phyloP scores from a whole-genome alignment of 1,140 invertebrate genomes.

The Listronotus oregonensis region DNA sequence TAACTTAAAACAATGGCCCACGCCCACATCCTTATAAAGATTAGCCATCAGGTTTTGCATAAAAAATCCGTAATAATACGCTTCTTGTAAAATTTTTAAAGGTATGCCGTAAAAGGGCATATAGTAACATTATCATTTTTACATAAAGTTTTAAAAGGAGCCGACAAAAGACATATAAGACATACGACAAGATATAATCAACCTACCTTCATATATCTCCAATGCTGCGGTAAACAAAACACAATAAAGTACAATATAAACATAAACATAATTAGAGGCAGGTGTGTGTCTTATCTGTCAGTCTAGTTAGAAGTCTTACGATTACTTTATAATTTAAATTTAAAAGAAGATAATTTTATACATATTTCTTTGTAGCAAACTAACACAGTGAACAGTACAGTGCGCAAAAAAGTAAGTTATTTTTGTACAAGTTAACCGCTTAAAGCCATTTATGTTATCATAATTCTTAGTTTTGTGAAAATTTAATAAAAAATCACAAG shows the following conservation, averaged over 20 bases:
- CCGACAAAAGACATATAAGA: conserved; percentile 5
- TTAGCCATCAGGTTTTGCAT: not conserved
- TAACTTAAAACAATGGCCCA: too few relatives aligned
- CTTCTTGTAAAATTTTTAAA: not conserved
- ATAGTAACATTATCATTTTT: conserved; percentile 5
- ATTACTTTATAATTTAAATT: too few relatives aligned
- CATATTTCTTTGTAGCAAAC: too few relatives aligned
- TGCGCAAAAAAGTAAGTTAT: too few relatives aligned
- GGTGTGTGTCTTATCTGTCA: not conserved
- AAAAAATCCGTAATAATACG: not conserved
- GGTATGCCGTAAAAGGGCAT: not conserved
- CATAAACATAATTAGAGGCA: conserved; percentile 1
- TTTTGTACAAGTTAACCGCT: too few relatives aligned
- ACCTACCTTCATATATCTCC: conserved; percentile 82
- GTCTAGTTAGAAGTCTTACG: too few relatives aligned
- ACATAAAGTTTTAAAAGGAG: not conserved
- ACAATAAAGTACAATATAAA: conserved; percentile 40
- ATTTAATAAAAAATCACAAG: too few relatives aligned
- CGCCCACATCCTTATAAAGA: too few relatives aligned
- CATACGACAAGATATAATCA: conserved; percentile 28
- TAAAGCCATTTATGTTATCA: too few relatives aligned
- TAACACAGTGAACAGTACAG: too few relatives aligned
- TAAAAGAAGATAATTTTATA: too few relatives aligned
- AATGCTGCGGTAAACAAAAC: conserved; percentile 70
- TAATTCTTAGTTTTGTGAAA: too few relatives aligned